Evolutionary conservation across 2,888 invertebrate genomes (phyloP), one percentile per base, ranked within the genome.

Genomic region (Xylota sylvarum): DNA sequence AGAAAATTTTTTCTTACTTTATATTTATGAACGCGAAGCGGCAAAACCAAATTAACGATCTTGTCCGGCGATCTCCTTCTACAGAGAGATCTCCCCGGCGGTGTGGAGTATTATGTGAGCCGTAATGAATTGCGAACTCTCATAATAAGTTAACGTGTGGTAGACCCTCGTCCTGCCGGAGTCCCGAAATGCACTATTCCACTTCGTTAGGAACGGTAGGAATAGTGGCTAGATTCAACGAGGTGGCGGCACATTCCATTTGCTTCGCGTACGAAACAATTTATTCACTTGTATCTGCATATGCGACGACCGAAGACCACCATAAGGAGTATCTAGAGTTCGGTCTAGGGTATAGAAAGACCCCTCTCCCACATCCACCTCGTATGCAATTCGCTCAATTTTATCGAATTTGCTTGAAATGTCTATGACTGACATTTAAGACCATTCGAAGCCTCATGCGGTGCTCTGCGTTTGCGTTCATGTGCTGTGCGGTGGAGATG

Each of bases 41-140:
- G 89, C 88, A 89, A 88, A 90, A 90, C 89, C 89, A 90, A 91
- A 91, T 91, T 91, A 91, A 91, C 90, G 89, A 91, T 90, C 91
- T 90, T 91, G 90, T 90, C 90, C 69, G 48, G 12, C 50, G 76
- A 67, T 67, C 79, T 67, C 80, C 69, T 14, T 73, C 67, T 43
- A 60, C 48, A 74, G 60, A 60, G 62, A 40, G 27, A 62, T 70
- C 70, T 69, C 62, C 62, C 19, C 55, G 37, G 37, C n/a, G n/a
- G n/a, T n/a, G n/a, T 73, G 70, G 58, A 73, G 80, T 74, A 65
- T 74, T 74, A 67, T 81, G 60, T 55, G 81, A 69, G 69, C 9
- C 67, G 60, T 74, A 76, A 76, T 82, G 82, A 82, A 82, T 82
- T 82, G 82, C 82, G 40, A 76, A 37, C 76, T 76, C 64, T 70